Evolutionary conservation across 2,113 vertebrate species (phyloP).

Genomic region (Pseudopipra pipra): DNA sequence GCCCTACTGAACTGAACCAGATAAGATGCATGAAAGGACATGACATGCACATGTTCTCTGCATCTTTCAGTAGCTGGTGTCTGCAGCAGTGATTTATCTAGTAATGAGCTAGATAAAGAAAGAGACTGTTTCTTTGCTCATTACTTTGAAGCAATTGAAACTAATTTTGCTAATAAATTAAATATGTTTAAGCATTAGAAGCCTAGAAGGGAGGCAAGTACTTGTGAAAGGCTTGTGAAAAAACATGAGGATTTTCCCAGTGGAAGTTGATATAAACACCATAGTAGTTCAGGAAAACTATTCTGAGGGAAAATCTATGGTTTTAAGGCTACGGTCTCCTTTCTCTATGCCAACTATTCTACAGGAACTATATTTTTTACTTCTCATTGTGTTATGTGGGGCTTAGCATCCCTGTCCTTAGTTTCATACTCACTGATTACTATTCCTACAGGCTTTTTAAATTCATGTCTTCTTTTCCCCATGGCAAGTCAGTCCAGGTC

Average conservation of each 20-base stretch:
- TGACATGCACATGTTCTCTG: neutral
- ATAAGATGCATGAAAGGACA: neutral
- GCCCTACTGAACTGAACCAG: neutral
- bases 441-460: neutral
- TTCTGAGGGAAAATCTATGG: neutral
- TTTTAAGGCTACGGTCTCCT: neutral
- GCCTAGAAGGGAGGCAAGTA: neutral
- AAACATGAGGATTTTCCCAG: neutral
- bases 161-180: neutral
- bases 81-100: neutral
- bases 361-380: neutral
- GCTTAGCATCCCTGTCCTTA: neutral
- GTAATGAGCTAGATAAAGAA: neutral
- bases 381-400: neutral
- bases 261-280: neutral
- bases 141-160: slow-evolving; percentile 10
- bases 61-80: neutral
- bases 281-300: neutral
- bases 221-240: neutral
- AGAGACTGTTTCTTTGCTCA: neutral
- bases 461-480: neutral
- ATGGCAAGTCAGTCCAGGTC: neutral
- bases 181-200: neutral
- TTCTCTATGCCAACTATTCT: neutral
- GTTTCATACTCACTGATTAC: neutral